A percentile compares a stretch with the other conserved stretches of the same genome.
Conservation (phyloP, 1,140 invertebrate species). For the Leptinotarsa defecta region DNA sequence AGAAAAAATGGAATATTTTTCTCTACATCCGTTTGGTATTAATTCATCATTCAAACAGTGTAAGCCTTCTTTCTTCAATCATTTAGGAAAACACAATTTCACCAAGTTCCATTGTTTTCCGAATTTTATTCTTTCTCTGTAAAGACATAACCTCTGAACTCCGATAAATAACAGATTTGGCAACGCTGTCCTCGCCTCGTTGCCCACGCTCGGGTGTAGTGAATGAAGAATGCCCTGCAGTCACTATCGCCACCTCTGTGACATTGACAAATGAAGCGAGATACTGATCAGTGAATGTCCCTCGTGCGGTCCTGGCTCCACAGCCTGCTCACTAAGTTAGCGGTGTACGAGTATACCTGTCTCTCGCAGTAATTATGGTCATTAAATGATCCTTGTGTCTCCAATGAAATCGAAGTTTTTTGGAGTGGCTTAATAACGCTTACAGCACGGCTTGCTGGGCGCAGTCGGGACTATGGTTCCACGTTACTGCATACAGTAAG, state of each 20-base stretch:
- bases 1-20: no score
- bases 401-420: neutral
- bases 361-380: neutral
- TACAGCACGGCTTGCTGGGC: no score
- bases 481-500: no score
- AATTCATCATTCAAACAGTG: no score
- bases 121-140: no score
- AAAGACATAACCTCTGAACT: no score
- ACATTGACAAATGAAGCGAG: conserved; percentile 68
- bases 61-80: no score
- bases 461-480: no score
- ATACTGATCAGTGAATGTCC: conserved; percentile 66
- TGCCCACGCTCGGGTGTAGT: conserved; percentile 42
- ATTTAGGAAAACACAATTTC: no score
- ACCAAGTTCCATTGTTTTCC: no score
- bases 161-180: conserved; percentile 25
- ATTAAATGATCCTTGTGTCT: neutral
- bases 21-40: no score
- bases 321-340: conserved; percentile 11
- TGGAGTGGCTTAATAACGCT: neutral
- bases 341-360: neutral
- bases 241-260: conserved; percentile 64
- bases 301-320: conserved; percentile 38
- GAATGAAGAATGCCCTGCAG: conserved; percentile 54
- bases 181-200: conserved; percentile 6